These are phyloP conservation scores for Laticauda laticaudata DNA, from an alignment of 2,113 vertebrate genomes.

Conservation along the genomic window DNA sequence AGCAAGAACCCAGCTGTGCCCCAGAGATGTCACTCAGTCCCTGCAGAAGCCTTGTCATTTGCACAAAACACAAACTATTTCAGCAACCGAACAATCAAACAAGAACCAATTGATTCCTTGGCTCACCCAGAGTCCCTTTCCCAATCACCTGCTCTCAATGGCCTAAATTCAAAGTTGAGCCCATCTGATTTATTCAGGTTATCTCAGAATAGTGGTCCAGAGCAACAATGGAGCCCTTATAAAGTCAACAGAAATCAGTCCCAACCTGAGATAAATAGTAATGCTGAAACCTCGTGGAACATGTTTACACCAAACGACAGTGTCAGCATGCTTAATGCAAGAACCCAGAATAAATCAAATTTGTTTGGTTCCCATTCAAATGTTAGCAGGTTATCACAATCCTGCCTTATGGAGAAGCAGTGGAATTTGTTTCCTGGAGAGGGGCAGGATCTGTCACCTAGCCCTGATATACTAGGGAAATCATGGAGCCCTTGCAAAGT, in stretches of 20 bases:
- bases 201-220: conserved; percentile 47
- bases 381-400: conserved; percentile 73
- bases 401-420: conserved; percentile 66
- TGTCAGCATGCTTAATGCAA: conserved; percentile 12
- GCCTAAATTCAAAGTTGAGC: background rate
- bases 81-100: conserved; percentile 80
- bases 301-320: conserved; percentile 56
- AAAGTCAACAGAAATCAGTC: conserved; percentile 70
- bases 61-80: conserved; percentile 73
- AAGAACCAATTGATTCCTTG: conserved; percentile 84
- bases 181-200: conserved; percentile 54
- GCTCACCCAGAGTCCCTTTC: conserved; percentile 67
- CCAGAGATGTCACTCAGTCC: conserved; percentile 63
- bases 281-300: conserved; percentile 68
- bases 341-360: conserved; percentile 56
- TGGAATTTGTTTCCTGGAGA: conserved; percentile 46
- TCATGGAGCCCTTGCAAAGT: conserved; percentile 76
- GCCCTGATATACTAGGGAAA: conserved; percentile 47
- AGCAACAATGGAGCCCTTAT: conserved; percentile 75
- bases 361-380: conserved; percentile 67
- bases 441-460: conserved; percentile 49
- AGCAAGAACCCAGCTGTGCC: conserved; percentile 52
- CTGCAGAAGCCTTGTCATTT: conserved; percentile 68
- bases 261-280: conserved; percentile 70
- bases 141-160: conserved; percentile 37